phyloP scores from a whole-genome alignment of 2,797 vertebrate genomes.

The Champsocephalus esox region DNA sequence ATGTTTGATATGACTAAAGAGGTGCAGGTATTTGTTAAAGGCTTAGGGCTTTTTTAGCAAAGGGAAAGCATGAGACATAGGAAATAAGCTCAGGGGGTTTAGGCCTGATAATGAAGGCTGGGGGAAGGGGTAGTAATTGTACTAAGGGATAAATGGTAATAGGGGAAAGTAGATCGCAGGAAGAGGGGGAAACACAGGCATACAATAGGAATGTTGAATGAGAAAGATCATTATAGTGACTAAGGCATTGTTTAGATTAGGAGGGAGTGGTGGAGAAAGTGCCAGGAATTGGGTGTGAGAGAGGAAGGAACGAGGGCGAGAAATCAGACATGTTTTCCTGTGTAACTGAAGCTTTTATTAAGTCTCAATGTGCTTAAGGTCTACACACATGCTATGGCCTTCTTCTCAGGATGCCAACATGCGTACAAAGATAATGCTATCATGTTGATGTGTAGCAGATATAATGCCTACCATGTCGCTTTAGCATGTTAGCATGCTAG shows the following conservation, averaged over 20 bases:
- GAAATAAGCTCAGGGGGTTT: conserved; percentile 22
- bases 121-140: conserved; percentile 35
- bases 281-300: background rate
- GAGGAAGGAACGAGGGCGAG: background rate
- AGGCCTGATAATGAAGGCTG: conserved; percentile 29
- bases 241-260: conserved; percentile 35
- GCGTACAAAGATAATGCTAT: too few species aligned
- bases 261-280: background rate
- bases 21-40: conserved; percentile 9
- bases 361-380: background rate
- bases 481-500: too few species aligned
- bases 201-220: conserved; percentile 27
- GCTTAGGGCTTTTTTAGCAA: background rate
- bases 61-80: conserved; percentile 19
- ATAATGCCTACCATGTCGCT: too few species aligned
- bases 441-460: too few species aligned
- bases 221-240: conserved; percentile 38
- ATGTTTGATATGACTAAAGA: background rate
- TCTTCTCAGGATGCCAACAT: too few species aligned
- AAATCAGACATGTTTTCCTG: conserved; percentile 1
- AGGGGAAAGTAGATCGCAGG: conserved; percentile 35
- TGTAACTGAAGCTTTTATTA: conserved; percentile 1
- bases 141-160: conserved; percentile 33
- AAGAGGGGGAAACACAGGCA: conserved; percentile 20
- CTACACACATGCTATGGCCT: too few species aligned